Conservation (phyloP, 1,140 invertebrate genomes). For the Meloidogyne chitwoodi region DNA sequence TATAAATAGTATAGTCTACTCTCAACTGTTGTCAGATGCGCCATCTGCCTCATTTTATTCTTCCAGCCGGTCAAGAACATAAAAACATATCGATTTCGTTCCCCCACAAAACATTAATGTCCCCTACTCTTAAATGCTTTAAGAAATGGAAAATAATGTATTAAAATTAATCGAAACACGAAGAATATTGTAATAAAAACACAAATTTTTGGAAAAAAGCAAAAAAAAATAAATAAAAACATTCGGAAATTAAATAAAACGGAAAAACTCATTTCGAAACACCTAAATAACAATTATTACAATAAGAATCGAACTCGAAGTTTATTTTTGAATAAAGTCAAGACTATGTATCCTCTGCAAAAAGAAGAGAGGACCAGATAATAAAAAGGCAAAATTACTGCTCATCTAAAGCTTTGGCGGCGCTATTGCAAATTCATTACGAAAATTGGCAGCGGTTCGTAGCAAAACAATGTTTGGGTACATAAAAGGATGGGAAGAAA, state of each 20-base stretch:
- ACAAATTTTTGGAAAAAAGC: too few species aligned
- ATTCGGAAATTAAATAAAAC: too few species aligned
- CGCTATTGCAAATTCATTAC: not conserved
- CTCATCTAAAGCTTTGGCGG: not conserved
- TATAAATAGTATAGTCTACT: not conserved
- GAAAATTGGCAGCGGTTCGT: not conserved
- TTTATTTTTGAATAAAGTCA: not conserved
- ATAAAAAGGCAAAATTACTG: not conserved
- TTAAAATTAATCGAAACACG: not conserved
- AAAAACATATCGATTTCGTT: slow-evolving; percentile 13
- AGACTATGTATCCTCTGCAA: too few species aligned
- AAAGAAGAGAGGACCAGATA: not conserved
- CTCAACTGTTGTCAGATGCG: not conserved
- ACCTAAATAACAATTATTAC: too few species aligned
- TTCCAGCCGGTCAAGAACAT: not conserved
- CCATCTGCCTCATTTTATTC: not conserved
- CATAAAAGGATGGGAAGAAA: not conserved
- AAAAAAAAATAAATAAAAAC: too few species aligned
- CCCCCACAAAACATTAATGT: not conserved
- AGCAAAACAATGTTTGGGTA: not conserved
- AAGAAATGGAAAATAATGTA: not conserved
- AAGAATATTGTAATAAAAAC: not conserved
- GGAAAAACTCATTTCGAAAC: too few species aligned
- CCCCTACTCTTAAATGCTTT: not conserved
- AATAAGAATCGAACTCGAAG: too few species aligned